Base-by-base conservation (phyloP, 2,797 vertebrate species). In the Lepus oiostolus region DNA sequence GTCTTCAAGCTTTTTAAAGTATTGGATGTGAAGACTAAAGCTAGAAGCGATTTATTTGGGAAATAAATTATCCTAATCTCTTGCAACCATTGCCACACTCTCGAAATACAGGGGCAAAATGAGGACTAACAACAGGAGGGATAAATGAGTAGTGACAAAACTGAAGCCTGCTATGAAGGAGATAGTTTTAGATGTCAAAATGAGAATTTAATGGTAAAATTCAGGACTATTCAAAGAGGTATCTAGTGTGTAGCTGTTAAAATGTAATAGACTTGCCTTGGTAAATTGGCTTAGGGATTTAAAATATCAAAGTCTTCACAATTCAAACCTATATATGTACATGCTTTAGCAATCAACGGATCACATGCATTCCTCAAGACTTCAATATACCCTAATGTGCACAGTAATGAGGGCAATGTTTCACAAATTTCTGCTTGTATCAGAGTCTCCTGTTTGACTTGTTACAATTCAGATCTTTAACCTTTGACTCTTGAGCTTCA, bases 61-160 rank as follows among this genome's bases (percentile, higher is more conserved):
- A 95, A 97, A 97, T 95, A 88, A 95, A 88, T 95, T 90, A 94
- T 85, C 93, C 94, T 96, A 95, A 96, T 96, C 91, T 96, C 85
- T 85, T 92, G 80, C 32, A 91, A 79, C 26, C 93, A 95, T 95
- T 96, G 96, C 62, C 47, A 90, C 42, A 81, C 71, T 85, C 71
- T 88, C 83, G 90, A 95, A 97, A 80, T 77, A 24, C 71, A 67
- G 54, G 62, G 50, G 80, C 88, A 42, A 93, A 96, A 95, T 81
- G 81, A 94, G 95, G 65, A 91, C 85, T 75, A 93, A 72, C 60
- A 90, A 90, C 2, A 3, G 47, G 67, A 85, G 42, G 42, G 30
- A 76, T 65, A 88, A 96, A 95, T 63, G 87, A 94, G 30, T 63
- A 88, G 11, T 88, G 74, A 70, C 80, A 88, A 84, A 93, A 50